These are phyloP conservation scores for Microctenopoma lineatum DNA, from an alignment of 2,797 vertebrate species.

Conservation along the genomic window DNA sequence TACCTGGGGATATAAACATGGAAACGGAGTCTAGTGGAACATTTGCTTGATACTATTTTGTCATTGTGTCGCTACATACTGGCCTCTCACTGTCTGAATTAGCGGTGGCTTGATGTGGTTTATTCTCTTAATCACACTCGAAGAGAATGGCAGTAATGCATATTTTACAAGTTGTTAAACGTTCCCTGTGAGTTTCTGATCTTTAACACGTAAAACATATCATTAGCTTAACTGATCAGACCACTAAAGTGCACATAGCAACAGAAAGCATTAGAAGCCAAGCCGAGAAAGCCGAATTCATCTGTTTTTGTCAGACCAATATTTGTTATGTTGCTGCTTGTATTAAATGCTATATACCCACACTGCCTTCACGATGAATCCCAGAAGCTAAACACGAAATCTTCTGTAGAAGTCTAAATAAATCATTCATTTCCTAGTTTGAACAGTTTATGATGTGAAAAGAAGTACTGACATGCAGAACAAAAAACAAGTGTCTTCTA, in stretches of 20 bases:
- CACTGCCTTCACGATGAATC: no score
- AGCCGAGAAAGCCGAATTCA: no score
- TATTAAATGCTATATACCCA: no score
- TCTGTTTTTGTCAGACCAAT: no score
- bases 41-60: conserved; percentile 26
- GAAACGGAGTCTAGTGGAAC: conserved; percentile 75
- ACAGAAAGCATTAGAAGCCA: background rate
- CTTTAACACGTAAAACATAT: background rate
- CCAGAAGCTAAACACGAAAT: no score
- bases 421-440: no score
- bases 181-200: background rate
- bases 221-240: background rate
- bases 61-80: conserved; percentile 7
- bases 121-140: conserved; percentile 5
- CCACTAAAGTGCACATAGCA: no score
- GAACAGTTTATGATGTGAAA: no score
- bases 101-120: background rate
- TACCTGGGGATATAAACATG: conserved; percentile 84
- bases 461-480: no score
- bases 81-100: background rate
- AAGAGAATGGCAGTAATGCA: background rate
- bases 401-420: no score
- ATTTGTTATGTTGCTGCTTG: no score
- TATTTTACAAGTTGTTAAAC: conserved; percentile 3
- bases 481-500: no score